These are phyloP conservation scores for Denticeps clupeoides DNA, from an alignment of 2,797 vertebrate genomes.

Conservation along the genomic window DNA sequence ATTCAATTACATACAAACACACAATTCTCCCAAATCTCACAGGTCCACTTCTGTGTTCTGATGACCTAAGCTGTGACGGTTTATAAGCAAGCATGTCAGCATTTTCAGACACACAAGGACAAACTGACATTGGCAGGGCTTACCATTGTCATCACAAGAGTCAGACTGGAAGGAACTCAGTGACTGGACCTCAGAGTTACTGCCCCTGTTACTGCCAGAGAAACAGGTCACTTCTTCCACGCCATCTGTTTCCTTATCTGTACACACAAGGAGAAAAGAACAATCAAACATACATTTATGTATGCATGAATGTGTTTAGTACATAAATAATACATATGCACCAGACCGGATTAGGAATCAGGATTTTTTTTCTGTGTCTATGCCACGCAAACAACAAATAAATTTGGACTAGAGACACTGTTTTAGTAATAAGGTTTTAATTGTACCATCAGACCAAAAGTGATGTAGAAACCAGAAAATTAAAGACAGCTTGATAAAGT, in stretches of 20 bases:
- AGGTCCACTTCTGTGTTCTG: conserved; percentile 31
- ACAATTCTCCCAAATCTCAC: conserved; percentile 1
- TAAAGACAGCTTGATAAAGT: no score
- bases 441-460: no score
- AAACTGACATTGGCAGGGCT: conserved; percentile 31
- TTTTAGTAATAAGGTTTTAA: no score
- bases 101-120: conserved; percentile 7
- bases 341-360: no score
- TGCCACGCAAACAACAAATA: no score
- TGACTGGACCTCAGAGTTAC: conserved; percentile 90
- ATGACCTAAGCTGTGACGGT: conserved; percentile 26
- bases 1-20: no score
- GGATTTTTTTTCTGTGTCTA: no score
- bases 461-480: no score
- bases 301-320: no score
- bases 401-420: no score
- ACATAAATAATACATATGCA: no score
- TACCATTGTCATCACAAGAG: conserved; percentile 94
- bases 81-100: conserved; percentile 19
- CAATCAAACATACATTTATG: conserved; percentile 2
- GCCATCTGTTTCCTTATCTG: conserved; percentile 84
- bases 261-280: conserved; percentile 5
- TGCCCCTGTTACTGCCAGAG: conserved; percentile 86
- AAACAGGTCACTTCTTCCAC: conserved; percentile 85
- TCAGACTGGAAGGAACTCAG: conserved; percentile 94